Evolutionary conservation across 2,113 vertebrate species (phyloP).

Genomic region (Acinonyx jubatus): DNA sequence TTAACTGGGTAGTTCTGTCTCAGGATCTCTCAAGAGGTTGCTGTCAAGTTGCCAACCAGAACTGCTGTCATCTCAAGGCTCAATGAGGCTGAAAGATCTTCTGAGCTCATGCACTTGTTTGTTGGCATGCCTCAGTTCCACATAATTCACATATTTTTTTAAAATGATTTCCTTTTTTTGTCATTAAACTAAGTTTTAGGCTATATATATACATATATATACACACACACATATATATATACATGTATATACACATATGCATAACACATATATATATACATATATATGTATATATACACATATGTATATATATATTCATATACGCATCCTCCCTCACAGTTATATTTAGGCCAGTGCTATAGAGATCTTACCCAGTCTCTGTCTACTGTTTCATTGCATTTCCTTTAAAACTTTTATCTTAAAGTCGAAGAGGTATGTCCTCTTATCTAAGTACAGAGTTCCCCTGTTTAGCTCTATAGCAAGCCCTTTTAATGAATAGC

Average conservation of each 20-base stretch:
- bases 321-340: accelerated
- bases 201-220: not conserved
- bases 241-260: too few relatives aligned
- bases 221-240: too few relatives aligned
- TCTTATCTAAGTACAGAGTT: not conserved
- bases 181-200: not conserved
- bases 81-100: not conserved
- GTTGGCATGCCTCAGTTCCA: not conserved
- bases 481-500: not conserved
- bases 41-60: not conserved
- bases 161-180: not conserved
- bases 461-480: not conserved
- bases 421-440: not conserved
- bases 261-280: too few relatives aligned
- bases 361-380: not conserved
- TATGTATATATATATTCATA: not conserved
- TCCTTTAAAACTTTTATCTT: not conserved
- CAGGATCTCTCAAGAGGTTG: not conserved
- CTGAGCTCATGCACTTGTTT: not conserved
- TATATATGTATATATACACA: not conserved
- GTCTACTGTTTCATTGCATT: not conserved
- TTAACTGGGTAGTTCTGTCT: not conserved
- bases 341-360: not conserved
- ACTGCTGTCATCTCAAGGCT: not conserved
- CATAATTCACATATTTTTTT: not conserved